Evolutionary conservation across 2,888 invertebrate genomes (phyloP).

Genomic region (Gibbula magus): DNA sequence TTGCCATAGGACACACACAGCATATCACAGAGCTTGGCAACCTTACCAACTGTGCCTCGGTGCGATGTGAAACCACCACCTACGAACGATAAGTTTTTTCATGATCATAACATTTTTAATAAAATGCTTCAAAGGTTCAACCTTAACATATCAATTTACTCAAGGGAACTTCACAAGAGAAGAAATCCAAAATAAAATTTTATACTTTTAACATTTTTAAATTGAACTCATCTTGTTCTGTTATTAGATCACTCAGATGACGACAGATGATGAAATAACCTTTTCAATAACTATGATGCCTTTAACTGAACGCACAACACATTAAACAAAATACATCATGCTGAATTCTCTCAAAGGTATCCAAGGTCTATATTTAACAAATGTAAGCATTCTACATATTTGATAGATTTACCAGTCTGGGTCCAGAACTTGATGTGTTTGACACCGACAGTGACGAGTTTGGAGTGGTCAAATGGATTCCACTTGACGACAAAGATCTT

Average conservation of each 20-base stretch:
- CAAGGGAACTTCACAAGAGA: neutral
- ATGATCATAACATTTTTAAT: neutral
- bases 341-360: too few species aligned
- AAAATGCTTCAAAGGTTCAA: neutral
- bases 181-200: neutral
- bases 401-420: constrained; percentile 69
- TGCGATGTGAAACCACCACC: constrained; percentile 75
- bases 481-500: constrained; percentile 76
- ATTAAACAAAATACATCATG: too few species aligned
- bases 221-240: neutral
- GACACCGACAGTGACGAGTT: constrained; percentile 75
- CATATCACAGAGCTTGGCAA: constrained; percentile 75
- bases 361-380: too few species aligned
- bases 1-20: constrained; percentile 74
- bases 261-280: neutral
- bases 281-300: too few species aligned
- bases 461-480: constrained; percentile 73
- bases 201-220: neutral
- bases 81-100: constrained; percentile 37
- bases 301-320: too few species aligned
- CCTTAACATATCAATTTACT: neutral
- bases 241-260: neutral
- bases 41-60: constrained; percentile 74
- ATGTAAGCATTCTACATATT: too few species aligned
- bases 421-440: constrained; percentile 77